phyloP scores from a whole-genome alignment of 2,113 vertebrate species.

The Pachyramphus minor region DNA sequence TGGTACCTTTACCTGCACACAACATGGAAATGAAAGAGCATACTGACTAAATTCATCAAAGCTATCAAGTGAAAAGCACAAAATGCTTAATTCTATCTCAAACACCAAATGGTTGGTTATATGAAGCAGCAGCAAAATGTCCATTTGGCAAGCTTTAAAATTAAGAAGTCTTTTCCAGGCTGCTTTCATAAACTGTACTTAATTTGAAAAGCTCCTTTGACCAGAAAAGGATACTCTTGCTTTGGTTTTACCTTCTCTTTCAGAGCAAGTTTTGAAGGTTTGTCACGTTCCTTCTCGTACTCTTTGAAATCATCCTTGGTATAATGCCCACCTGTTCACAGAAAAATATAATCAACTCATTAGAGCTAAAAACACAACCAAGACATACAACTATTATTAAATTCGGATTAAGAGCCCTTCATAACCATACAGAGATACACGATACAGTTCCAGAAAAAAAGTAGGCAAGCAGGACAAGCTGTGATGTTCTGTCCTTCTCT shows the following conservation, averaged over 20 bases:
- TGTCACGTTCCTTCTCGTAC: constrained; percentile 87
- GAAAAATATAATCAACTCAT: not conserved
- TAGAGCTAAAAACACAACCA: not conserved
- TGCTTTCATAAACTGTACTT: not conserved
- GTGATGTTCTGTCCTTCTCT: not conserved
- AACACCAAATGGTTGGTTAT: not conserved
- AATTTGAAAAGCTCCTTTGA: not conserved
- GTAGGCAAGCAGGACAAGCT: not conserved
- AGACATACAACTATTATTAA: not conserved
- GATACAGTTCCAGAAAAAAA: not conserved
- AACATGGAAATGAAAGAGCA: not conserved
- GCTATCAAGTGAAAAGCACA: not conserved
- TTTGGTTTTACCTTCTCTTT: constrained; percentile 90
- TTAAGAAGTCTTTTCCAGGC: not conserved
- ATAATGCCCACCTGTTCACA: constrained; percentile 85
- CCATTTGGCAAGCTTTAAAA: not conserved
- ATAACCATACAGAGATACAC: not conserved
- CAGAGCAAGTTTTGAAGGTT: constrained; percentile 83
- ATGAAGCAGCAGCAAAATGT: not conserved
- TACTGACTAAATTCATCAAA: not conserved
- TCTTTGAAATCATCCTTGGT: constrained; percentile 95
- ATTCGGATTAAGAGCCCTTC: not conserved
- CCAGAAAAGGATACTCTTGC: constrained; percentile 91
- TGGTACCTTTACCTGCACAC: not conserved
- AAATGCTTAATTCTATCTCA: not conserved